Conservation (phyloP, 1,140 invertebrate genomes). For the Penaeus vannamei region DNA sequence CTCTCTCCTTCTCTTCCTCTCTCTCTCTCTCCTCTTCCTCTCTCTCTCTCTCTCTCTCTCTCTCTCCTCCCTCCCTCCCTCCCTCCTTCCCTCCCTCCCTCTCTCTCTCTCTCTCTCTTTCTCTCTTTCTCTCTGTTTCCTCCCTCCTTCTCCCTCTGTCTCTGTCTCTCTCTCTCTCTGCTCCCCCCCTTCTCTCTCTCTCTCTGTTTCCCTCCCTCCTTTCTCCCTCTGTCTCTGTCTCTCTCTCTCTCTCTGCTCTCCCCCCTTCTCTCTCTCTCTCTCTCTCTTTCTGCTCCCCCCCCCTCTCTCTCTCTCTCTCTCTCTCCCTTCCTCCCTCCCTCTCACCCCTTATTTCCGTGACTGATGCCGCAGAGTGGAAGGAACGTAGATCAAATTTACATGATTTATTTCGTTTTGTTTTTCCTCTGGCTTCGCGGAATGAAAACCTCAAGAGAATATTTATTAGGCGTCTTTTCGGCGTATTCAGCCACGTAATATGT, state of each 20-base stretch:
- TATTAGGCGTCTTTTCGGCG: too few relatives aligned
- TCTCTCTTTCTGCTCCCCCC: conserved; percentile 1
- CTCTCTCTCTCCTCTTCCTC: neutral
- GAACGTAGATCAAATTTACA: too few relatives aligned
- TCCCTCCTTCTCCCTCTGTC: conserved; percentile 4
- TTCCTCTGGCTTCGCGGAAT: too few relatives aligned
- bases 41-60: too few relatives aligned
- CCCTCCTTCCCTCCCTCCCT: neutral
- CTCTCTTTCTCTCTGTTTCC: neutral
- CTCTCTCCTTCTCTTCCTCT: conserved; percentile 29
- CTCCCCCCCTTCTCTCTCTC: neutral
- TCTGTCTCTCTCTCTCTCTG: conserved; percentile 7
- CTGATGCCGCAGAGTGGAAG: neutral
- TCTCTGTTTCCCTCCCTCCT: too few relatives aligned
- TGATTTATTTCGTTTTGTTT: too few relatives aligned
- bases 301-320: too few relatives aligned
- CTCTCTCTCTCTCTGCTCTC: too few relatives aligned
- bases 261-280: neutral
- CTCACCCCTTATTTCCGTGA: neutral
- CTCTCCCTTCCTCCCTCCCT: too few relatives aligned
- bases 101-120: neutral
- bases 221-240: too few relatives aligned
- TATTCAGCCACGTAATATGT: too few relatives aligned
- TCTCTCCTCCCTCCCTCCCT: neutral
- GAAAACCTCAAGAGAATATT: too few relatives aligned